These are phyloP conservation scores for Dastarcus helophoroides DNA, from an alignment of 2,888 invertebrate genomes.

Conservation along the genomic window DNA sequence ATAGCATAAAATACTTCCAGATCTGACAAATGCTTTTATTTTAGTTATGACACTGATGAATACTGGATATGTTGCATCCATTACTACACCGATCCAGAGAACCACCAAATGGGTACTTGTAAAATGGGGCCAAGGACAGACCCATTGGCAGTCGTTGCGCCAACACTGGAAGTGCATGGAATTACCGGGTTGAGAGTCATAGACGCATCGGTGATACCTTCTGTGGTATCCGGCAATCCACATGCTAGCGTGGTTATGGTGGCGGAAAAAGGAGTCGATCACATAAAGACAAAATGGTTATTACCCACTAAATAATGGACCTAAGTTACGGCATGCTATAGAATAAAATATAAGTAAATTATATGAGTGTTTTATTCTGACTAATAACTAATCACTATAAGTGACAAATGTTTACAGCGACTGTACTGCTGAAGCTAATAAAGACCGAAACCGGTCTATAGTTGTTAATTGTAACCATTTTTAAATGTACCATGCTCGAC, in stretches of 20 bases:
- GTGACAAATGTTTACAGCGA: too few relatives aligned
- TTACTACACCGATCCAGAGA: slow-evolving; percentile 65
- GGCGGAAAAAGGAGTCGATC: slow-evolving; percentile 33
- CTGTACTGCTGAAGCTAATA: too few relatives aligned
- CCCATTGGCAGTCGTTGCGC: slow-evolving; percentile 62
- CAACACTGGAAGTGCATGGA: slow-evolving; percentile 52
- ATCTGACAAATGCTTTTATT: too few relatives aligned
- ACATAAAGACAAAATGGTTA: slow-evolving; percentile 31
- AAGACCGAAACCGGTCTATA: too few relatives aligned
- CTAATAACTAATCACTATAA: too few relatives aligned
- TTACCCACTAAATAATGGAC: too few relatives aligned
- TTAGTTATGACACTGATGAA: slow-evolving; percentile 46
- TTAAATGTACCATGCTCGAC: too few relatives aligned
- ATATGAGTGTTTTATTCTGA: too few relatives aligned
- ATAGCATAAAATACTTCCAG: too few relatives aligned
- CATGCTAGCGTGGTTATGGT: slow-evolving; percentile 36
- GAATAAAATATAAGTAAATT: too few relatives aligned
- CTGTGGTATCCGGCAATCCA: slow-evolving; percentile 35
- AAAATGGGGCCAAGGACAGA: slow-evolving; percentile 69
- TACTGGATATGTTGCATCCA: slow-evolving; percentile 65
- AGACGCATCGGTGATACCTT: slow-evolving; percentile 37
- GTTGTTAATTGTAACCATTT: too few relatives aligned
- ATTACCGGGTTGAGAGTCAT: slow-evolving; percentile 45
- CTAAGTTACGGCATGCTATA: too few relatives aligned
- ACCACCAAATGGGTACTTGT: slow-evolving; percentile 72